These are phyloP conservation scores for Drosophila mimetica DNA, from an alignment of 2,888 invertebrate species.

Conservation along the genomic window DNA sequence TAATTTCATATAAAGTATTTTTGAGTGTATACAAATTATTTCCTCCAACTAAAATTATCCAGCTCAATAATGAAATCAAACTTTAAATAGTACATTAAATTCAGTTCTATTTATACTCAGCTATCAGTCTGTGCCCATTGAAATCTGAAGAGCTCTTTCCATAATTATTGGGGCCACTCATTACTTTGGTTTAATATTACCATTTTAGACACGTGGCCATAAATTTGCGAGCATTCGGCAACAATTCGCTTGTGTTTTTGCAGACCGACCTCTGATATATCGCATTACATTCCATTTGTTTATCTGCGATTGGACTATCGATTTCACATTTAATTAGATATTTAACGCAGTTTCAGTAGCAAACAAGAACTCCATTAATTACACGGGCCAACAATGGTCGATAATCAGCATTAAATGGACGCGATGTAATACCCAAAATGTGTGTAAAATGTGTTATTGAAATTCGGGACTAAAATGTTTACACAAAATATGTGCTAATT, in stretches of 20 bases:
- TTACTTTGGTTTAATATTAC: neutral
- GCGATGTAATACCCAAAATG: constrained; percentile 1
- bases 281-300: constrained; percentile 24
- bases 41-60: no score
- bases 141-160: neutral
- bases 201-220: neutral
- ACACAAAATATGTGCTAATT: constrained; percentile 12
- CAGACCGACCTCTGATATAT: constrained; percentile 13
- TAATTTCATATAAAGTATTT: no score
- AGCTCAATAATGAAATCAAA: no score
- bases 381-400: constrained; percentile 39
- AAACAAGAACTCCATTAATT: constrained; percentile 48
- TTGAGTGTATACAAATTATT: no score
- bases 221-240: neutral
- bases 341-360: constrained; percentile 16
- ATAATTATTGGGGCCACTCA: neutral
- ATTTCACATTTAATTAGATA: constrained; percentile 54
- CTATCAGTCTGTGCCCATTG: neutral
- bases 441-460: neutral
- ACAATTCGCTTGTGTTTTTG: constrained; percentile 14
- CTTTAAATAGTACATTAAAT: no score
- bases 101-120: no score
- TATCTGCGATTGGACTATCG: constrained; percentile 27
- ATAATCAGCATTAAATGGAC: constrained; percentile 43
- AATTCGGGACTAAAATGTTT: neutral